A percentile compares a stretch with the other conserved stretches of the same genome.
Evolutionary conservation across 2,888 invertebrate species (phyloP).

Genomic region (Spilosoma lubricipeda): DNA sequence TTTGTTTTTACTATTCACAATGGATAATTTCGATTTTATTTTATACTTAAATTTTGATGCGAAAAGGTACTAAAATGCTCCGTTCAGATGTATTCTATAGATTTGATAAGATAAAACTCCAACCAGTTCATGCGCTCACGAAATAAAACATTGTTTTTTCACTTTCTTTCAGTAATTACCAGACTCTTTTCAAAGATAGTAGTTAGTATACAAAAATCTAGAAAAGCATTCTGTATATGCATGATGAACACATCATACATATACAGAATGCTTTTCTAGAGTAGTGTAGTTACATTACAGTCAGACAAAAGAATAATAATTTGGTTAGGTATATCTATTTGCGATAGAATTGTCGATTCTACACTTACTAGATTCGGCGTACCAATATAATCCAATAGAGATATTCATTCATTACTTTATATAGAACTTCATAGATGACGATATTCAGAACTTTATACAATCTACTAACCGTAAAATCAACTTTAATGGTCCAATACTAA

Average conservation of each 20-base stretch:
- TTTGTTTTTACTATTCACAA: neutral
- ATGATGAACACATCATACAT: too few relatives aligned
- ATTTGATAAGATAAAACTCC: neutral
- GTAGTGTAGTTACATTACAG: too few relatives aligned
- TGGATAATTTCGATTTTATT: neutral
- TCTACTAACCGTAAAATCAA: slow-evolving; percentile 23
- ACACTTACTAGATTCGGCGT: neutral
- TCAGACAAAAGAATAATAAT: too few relatives aligned
- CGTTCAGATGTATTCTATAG: neutral
- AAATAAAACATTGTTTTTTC: too few relatives aligned
- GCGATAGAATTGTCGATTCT: neutral
- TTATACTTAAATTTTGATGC: too few relatives aligned
- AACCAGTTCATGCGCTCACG: neutral
- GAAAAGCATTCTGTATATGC: too few relatives aligned
- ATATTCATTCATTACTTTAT: neutral
- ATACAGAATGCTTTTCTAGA: too few relatives aligned
- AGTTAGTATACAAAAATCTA: too few relatives aligned
- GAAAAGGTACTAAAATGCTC: too few relatives aligned
- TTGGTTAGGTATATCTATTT: neutral
- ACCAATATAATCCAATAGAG: neutral
- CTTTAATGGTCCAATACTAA: slow-evolving; percentile 11
- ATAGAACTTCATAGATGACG: neutral
- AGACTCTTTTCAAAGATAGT: too few relatives aligned
- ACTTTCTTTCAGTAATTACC: too few relatives aligned
- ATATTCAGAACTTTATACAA: neutral